A percentile compares a stretch with the other conserved stretches of the same genome.
These are phyloP conservation scores for Anas capensis DNA, from an alignment of 2,797 vertebrate species.

Conservation along the genomic window DNA sequence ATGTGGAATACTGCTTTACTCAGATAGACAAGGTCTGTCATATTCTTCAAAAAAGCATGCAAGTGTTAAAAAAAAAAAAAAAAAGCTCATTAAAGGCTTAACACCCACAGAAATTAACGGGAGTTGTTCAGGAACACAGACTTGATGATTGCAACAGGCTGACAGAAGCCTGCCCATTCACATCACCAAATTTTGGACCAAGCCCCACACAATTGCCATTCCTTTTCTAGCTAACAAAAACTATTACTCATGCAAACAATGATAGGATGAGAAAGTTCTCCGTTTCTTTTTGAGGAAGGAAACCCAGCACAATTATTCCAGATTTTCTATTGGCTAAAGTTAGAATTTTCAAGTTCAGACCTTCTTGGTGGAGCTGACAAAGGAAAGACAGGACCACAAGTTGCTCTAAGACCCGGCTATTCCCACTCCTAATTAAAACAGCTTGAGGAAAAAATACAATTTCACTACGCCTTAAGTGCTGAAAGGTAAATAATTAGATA, in stretches of 20 bases:
- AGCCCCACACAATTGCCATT: neutral
- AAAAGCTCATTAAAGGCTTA: neutral
- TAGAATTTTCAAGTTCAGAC: conserved; percentile 19
- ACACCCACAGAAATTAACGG: neutral
- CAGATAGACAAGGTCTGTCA: neutral
- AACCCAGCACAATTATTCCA: neutral
- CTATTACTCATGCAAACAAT: neutral
- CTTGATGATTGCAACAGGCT: neutral
- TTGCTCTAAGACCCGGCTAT: neutral
- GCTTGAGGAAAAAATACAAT: neutral
- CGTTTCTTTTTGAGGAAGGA: neutral
- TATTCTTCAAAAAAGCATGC: fast-evolving
- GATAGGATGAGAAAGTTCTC: conserved; percentile 2
- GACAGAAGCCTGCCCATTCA: neutral
- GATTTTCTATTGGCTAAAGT: neutral
- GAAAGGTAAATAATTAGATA: neutral
- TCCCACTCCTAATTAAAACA: neutral
- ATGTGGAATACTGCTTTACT: neutral
- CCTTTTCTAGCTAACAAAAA: neutral
- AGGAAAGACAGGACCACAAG: neutral
- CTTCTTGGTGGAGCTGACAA: conserved; percentile 17
- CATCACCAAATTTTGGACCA: neutral
- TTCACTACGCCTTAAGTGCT: neutral
- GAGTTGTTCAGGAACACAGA: neutral
- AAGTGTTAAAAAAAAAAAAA: neutral